Evolutionary conservation across 2,113 vertebrate species (phyloP).

Genomic region (Rhynchomys soricoides): DNA sequence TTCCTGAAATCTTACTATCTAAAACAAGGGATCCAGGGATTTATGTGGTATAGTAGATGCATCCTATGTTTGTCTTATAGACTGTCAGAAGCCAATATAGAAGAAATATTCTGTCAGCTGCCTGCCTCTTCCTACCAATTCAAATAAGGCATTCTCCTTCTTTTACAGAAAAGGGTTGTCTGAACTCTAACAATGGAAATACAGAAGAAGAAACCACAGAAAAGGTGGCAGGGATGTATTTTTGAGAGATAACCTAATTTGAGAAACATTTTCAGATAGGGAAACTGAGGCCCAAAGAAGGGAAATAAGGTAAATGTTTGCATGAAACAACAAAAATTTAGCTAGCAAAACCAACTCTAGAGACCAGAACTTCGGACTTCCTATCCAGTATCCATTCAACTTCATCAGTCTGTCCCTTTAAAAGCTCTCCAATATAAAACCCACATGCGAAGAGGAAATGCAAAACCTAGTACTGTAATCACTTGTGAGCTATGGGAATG

Average conservation of each 20-base stretch:
- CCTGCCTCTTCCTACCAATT: background rate
- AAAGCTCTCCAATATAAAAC: conserved; percentile 44
- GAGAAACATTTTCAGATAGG: background rate
- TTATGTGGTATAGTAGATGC: background rate
- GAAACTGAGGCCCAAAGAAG: background rate
- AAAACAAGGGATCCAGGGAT: background rate
- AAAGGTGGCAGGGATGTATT: conserved; percentile 25
- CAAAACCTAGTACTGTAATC: conserved; percentile 52
- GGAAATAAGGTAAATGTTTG: background rate
- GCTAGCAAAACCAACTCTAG: background rate
- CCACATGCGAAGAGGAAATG: conserved; percentile 49
- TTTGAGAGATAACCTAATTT: conserved; percentile 45
- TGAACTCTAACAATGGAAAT: background rate
- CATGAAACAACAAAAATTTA: background rate
- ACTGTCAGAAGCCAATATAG: conserved; percentile 5
- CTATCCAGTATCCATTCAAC: conserved; percentile 19
- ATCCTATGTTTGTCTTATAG: conserved; percentile 30
- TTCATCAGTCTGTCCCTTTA: conserved; percentile 49
- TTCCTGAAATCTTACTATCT: conserved; percentile 4
- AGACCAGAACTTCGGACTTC: background rate
- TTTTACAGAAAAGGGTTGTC: conserved; percentile 16
- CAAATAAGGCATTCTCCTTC: background rate
- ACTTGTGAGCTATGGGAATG: conserved; percentile 52
- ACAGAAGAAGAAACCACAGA: conserved; percentile 5
- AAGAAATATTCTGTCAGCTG: background rate